Base-by-base conservation (phyloP, 53 echinoderm and acorn worm species). In the Echinometra lucunter region DNA sequence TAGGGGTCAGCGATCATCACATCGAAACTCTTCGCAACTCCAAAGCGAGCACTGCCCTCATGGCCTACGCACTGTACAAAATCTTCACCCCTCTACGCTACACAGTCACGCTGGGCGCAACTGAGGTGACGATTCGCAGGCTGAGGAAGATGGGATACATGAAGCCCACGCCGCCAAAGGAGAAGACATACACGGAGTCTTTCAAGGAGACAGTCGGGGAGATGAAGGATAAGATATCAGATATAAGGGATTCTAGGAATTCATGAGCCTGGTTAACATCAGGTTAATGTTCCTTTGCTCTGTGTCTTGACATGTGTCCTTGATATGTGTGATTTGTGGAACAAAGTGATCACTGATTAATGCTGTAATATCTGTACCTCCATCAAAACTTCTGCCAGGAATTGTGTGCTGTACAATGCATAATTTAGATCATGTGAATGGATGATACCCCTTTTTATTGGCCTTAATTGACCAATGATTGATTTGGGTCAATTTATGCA, bases 21-120 rank as follows among this genome's bases (percentile, higher is more conserved):
- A 89, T 98, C 27, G 92, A 95, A 78, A 92, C 95, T 25, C 72
- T 98, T 42, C 95, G 98, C 44, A 97, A 94, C 72, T 97, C 98
- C 12, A 96, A 95, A 27, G 98, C 98, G 37, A 98, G 98, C 88
- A 96, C 95, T 56, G 96, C 97, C 83, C 94, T 98, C 89, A 97
- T 97, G 96, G 98, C 98, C 27, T 98, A 98, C 82, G 98, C 98
- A 30, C 95, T 98, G 63, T 98, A 98, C 96, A 98, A 98, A 95
- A 96, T 97, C 82, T 96, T 97, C 90, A 98, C 98, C 10, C 98
- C 98, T n/a, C 57, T 97, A 47, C 96, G 98, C 37, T 98, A 98
- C 97, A 98, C 98, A 1, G 82, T 98, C 83, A 98, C 98, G 1
- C 82, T 98, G 7, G 98, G 96, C 2, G 97, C 97, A 10, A 97